These are phyloP conservation scores for Rhimphoctona megacephalus DNA, from an alignment of 2,888 invertebrate genomes.

Conservation along the genomic window DNA sequence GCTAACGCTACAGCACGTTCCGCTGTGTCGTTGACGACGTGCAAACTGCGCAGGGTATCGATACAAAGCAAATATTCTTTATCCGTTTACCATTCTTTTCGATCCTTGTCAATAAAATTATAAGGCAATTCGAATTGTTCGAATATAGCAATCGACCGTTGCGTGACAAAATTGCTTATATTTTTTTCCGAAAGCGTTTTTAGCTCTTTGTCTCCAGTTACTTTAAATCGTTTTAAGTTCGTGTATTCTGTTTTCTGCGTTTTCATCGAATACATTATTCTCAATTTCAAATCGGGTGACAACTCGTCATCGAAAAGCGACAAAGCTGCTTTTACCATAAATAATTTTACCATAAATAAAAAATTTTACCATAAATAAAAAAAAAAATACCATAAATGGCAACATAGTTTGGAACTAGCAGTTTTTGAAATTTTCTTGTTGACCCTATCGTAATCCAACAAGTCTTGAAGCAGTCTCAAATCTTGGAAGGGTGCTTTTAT, in stretches of 20 bases:
- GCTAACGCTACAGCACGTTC: conserved; percentile 6
- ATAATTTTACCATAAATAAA: no score
- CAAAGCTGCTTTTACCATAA: not conserved
- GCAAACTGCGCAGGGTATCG: not conserved
- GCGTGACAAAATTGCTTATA: not conserved
- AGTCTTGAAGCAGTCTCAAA: not conserved
- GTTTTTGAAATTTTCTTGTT: not conserved
- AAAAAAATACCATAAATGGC: not conserved
- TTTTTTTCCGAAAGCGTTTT: not conserved
- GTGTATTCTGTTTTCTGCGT: not conserved
- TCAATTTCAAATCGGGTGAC: not conserved
- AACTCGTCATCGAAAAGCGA: not conserved
- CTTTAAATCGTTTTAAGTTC: not conserved
- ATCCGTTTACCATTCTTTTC: not conserved
- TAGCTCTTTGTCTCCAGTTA: not conserved
- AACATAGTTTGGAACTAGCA: not conserved
- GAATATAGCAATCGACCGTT: not conserved
- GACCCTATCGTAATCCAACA: not conserved
- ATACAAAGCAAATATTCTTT: not conserved
- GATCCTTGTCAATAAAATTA: not conserved
- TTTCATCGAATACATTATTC: not conserved
- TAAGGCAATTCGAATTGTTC: not conserved
- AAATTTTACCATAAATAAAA: no score
- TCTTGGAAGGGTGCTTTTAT: not conserved
- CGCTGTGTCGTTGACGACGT: conserved; percentile 12